A percentile compares a stretch with the other conserved stretches of the same genome.
These are phyloP conservation scores for Abrostola tripartita DNA, from an alignment of 2,888 invertebrate species.

Conservation along the genomic window DNA sequence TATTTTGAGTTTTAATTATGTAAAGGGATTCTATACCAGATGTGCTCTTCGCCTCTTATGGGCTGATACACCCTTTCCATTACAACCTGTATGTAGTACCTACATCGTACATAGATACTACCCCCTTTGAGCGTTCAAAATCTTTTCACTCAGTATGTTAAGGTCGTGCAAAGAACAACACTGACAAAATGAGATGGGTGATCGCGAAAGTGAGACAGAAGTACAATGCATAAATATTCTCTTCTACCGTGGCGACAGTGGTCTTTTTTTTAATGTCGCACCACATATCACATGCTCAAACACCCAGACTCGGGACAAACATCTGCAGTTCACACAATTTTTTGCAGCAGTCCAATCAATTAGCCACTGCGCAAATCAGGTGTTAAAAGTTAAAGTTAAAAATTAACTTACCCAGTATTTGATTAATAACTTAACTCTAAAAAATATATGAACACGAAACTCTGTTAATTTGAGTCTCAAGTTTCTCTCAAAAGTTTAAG, in stretches of 20 bases:
- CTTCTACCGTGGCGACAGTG: not conserved
- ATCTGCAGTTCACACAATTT: no score
- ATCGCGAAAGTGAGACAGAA: slow-evolving; percentile 20
- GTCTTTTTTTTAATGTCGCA: not conserved
- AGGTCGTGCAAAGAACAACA: slow-evolving; percentile 7
- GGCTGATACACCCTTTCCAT: no score
- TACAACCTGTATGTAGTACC: no score
- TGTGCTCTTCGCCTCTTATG: no score
- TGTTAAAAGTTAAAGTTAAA: no score
- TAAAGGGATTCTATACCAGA: no score
- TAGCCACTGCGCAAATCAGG: no score
- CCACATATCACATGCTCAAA: no score
- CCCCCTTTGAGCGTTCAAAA: slow-evolving; percentile 9
- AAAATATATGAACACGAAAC: not conserved
- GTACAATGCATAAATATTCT: slow-evolving; percentile 3
- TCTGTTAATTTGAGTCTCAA: not conserved
- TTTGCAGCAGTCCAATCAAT: no score
- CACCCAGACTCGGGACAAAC: no score
- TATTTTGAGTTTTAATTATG: no score
- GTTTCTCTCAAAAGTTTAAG: not conserved
- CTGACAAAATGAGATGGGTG: slow-evolving; percentile 21
- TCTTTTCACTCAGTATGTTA: slow-evolving; percentile 37
- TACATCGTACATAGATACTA: slow-evolving; percentile 14
- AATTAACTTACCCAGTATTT: not conserved
- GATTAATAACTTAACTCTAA: not conserved